Evolutionary conservation across 1,140 invertebrate species (phyloP).

Genomic region (Psilanteris sp.): DNA sequence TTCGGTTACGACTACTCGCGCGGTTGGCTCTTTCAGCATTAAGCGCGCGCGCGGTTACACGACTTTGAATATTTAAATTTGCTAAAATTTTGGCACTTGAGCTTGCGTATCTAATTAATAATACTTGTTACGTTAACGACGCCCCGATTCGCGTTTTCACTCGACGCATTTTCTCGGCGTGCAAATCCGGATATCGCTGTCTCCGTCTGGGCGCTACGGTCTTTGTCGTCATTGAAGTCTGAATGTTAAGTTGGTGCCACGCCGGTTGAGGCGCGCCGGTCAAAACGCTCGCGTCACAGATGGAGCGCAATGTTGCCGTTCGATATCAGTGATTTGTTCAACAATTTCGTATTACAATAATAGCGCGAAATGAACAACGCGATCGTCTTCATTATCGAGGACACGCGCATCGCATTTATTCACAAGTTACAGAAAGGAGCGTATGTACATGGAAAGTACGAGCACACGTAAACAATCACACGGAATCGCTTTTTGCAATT

Average conservation of each 20-base stretch:
- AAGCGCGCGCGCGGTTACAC: conserved; percentile 60
- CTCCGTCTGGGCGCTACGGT: too few species aligned
- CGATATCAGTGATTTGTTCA: conserved; percentile 35
- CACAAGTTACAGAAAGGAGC: conserved; percentile 28
- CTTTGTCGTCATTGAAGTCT: too few species aligned
- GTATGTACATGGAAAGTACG: conserved; percentile 42
- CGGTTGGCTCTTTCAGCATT: conserved; percentile 63
- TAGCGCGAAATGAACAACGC: conserved; percentile 43
- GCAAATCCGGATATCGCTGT: too few species aligned
- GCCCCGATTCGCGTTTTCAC: conserved; percentile 36
- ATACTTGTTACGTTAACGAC: conserved; percentile 54
- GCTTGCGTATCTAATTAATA: conserved; percentile 72
- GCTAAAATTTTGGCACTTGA: conserved; percentile 76
- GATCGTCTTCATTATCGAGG: conserved; percentile 31
- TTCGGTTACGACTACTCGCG: conserved; percentile 48
- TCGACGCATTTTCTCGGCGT: conserved; percentile 44
- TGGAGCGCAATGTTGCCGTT: conserved; percentile 8
- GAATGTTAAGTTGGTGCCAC: too few species aligned
- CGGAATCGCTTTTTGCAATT: conserved; percentile 37
- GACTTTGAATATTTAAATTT: conserved; percentile 67
- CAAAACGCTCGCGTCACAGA: too few species aligned
- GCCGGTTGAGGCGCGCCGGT: too few species aligned
- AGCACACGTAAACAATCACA: conserved; percentile 43
- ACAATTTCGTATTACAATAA: conserved; percentile 32
- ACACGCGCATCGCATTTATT: conserved; percentile 38